Evolutionary conservation across 2,797 vertebrate species (phyloP).

Genomic region (Podargus strigoides): DNA sequence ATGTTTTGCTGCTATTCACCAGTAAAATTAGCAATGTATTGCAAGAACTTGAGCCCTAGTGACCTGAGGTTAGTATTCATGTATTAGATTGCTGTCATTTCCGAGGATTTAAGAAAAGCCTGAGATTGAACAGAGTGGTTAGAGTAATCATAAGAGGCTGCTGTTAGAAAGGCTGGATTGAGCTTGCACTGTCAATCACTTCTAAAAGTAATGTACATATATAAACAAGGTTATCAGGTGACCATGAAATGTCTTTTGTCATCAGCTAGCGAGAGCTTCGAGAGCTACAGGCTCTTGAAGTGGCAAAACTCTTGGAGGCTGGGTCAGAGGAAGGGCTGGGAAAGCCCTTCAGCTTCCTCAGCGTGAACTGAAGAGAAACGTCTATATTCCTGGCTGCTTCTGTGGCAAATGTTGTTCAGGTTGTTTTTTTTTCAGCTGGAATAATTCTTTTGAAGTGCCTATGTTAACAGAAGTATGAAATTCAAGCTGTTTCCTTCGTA

Average conservation of each 20-base stretch:
- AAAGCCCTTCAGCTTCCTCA: background rate
- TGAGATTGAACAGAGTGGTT: conserved; percentile 16
- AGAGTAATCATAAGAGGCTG: conserved; percentile 24
- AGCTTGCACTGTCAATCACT: background rate
- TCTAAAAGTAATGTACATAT: background rate
- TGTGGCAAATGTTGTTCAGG: background rate
- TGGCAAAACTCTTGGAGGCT: background rate
- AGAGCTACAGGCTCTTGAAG: background rate
- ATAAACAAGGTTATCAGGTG: conserved; percentile 37
- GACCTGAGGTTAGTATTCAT: conserved; percentile 18
- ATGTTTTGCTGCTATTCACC: background rate
- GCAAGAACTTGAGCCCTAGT: conserved; percentile 18
- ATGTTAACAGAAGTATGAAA: background rate
- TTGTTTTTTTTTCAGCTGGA: background rate
- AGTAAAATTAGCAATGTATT: background rate
- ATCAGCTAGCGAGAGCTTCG: background rate
- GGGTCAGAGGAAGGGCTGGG: background rate
- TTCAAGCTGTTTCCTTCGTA: background rate
- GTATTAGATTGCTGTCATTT: conserved; percentile 22
- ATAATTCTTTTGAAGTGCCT: background rate
- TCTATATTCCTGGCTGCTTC: background rate
- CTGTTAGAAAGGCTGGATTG: background rate
- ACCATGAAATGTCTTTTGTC: conserved; percentile 1
- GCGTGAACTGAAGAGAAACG: background rate
- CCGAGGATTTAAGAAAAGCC: conserved; percentile 27